Conservation (phyloP, 2,797 vertebrate genomes). For the Antrozous pallidus region DNA sequence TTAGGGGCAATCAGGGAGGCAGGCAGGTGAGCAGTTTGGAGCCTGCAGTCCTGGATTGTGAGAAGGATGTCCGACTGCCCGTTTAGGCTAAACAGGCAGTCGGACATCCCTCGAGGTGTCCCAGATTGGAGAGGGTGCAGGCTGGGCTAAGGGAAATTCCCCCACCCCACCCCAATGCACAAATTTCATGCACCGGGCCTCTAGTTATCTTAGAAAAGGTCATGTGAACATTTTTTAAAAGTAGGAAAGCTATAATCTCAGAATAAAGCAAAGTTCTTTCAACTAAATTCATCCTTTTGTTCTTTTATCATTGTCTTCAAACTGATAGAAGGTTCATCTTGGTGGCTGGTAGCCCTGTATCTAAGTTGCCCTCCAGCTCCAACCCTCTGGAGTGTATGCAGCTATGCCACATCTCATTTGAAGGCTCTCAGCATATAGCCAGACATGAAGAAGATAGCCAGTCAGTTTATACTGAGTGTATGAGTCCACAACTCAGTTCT, state of each 20-base stretch:
- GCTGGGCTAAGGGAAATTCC: too few relatives aligned
- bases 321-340: neutral
- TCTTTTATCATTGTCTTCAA: neutral
- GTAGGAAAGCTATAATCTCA: neutral
- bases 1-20: too few relatives aligned
- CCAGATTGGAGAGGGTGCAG: too few relatives aligned
- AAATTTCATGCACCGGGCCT: too few relatives aligned
- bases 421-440: neutral
- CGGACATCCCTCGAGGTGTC: too few relatives aligned
- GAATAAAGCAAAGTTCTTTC: neutral
- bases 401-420: rapidly evolving
- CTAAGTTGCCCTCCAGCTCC: neutral
- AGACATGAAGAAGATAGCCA: neutral
- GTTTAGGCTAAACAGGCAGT: too few relatives aligned
- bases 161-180: too few relatives aligned
- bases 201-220: too few relatives aligned
- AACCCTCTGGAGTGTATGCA: neutral
- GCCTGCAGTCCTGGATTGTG: too few relatives aligned
- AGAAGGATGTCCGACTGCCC: too few relatives aligned
- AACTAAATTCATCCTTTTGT: neutral
- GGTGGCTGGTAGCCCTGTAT: neutral
- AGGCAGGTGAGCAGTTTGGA: too few relatives aligned
- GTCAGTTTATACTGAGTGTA: neutral
- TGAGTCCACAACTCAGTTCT: neutral
- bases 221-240: neutral